phyloP scores from a whole-genome alignment of 2,888 invertebrate species.

The Leuctra nigra region DNA sequence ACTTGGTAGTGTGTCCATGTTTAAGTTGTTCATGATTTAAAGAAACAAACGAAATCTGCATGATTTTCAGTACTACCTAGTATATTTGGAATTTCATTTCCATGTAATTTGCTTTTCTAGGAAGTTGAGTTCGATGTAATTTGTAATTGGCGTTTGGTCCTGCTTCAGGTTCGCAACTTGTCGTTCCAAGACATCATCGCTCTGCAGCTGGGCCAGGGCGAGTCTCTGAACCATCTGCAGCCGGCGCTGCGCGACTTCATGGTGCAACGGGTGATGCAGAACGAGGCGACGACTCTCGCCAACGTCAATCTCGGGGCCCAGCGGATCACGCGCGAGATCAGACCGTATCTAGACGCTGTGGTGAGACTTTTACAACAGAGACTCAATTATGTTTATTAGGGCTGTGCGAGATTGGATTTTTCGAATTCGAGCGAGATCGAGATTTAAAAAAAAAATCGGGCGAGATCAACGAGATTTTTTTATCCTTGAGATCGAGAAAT shows the following conservation, averaged over 20 bases:
- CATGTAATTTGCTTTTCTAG: too few relatives aligned
- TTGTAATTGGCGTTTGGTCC: neutral
- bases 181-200: constrained; percentile 40
- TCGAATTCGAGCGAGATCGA: too few relatives aligned
- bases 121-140: neutral
- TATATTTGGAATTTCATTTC: too few relatives aligned
- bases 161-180: constrained; percentile 35
- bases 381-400: too few relatives aligned
- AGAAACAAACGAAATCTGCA: too few relatives aligned
- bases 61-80: too few relatives aligned
- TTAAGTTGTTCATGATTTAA: too few relatives aligned
- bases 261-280: constrained; percentile 38
- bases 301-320: constrained; percentile 42
- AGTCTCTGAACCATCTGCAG: constrained; percentile 43
- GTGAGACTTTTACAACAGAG: constrained; percentile 42
- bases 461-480: too few relatives aligned
- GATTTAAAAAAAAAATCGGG: too few relatives aligned
- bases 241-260: constrained; percentile 44
- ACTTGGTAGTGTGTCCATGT: too few relatives aligned
- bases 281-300: constrained; percentile 37
- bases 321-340: constrained; percentile 41
- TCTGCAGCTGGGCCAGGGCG: constrained; percentile 39
- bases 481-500: too few relatives aligned
- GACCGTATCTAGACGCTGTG: constrained; percentile 41
- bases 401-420: too few relatives aligned